Evolutionary conservation across 2,797 vertebrate genomes (phyloP).

Genomic region (Spatula versicolor): DNA sequence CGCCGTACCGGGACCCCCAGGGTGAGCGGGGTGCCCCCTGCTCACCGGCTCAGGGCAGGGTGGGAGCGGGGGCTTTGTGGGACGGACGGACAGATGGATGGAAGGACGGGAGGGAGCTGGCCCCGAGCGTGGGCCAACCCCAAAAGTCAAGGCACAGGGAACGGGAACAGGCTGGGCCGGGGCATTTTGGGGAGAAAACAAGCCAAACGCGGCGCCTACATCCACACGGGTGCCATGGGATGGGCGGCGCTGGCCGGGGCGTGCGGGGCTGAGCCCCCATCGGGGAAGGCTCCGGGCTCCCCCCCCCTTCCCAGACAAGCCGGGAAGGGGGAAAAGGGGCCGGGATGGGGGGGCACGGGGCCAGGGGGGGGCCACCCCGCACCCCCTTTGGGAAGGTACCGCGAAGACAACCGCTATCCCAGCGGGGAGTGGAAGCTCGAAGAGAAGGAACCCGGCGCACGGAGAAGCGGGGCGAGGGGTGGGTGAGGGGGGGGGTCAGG

Average conservation of each 20-base stretch:
- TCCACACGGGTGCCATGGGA: background rate
- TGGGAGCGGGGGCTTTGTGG: background rate
- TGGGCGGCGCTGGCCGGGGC: background rate
- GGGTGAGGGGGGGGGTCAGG: background rate
- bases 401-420: background rate
- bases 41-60: background rate
- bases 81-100: background rate
- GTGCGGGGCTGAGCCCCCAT: background rate
- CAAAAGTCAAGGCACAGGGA: constrained; percentile 70
- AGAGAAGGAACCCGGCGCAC: background rate
- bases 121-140: background rate
- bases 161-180: background rate
- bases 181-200: background rate
- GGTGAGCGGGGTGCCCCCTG: background rate
- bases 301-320: background rate
- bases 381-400: background rate
- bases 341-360: background rate
- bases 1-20: background rate
- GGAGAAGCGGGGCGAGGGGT: background rate
- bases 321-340: too few relatives aligned
- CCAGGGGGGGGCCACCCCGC: background rate
- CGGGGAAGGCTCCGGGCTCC: background rate
- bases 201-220: background rate
- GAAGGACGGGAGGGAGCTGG: background rate
- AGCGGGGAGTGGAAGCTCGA: background rate